A percentile compares a stretch with the other conserved stretches of the same genome.
These are phyloP conservation scores for Maylandia zebra DNA, from an alignment of 2,113 vertebrate genomes.

Conservation along the genomic window DNA sequence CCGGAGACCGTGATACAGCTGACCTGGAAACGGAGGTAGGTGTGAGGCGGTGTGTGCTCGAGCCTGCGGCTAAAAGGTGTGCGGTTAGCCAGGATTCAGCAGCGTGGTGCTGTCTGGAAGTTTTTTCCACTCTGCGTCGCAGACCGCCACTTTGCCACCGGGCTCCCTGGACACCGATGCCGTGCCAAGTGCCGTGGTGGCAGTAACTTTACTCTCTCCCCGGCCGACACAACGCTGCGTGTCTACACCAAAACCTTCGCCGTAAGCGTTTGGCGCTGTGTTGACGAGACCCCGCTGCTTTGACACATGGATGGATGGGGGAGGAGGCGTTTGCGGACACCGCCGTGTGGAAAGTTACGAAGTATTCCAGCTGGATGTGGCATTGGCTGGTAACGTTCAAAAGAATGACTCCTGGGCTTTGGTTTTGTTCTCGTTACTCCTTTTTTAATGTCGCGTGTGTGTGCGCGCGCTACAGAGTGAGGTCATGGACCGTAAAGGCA, in stretches of 20 bases:
- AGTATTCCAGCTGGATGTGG: neutral
- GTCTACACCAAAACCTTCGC: neutral
- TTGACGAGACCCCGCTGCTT: slow-evolving; percentile 23
- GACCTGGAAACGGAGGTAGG: neutral
- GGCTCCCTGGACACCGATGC: neutral
- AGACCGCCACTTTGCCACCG: neutral
- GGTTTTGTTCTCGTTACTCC: neutral
- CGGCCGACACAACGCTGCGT: neutral
- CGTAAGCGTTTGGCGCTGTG: slow-evolving; percentile 17
- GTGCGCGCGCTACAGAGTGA: neutral
- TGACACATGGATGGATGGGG: slow-evolving; percentile 52
- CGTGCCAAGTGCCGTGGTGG: slow-evolving; percentile 42
- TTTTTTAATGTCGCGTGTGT: neutral
- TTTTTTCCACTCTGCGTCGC: slow-evolving; percentile 16
- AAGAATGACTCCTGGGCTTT: neutral
- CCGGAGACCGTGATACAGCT: neutral
- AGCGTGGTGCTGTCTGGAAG: slow-evolving; percentile 32
- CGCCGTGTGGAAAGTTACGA: neutral
- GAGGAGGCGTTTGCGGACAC: slow-evolving; percentile 4
- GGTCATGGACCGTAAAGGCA: neutral
- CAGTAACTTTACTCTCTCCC: neutral
- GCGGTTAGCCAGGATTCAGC: neutral
- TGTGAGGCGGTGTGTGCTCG: neutral
- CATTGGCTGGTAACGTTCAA: neutral
- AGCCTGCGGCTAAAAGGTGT: neutral